Conservation (phyloP, 1,140 invertebrate genomes). For the Aphelenchoides fujianensis region DNA sequence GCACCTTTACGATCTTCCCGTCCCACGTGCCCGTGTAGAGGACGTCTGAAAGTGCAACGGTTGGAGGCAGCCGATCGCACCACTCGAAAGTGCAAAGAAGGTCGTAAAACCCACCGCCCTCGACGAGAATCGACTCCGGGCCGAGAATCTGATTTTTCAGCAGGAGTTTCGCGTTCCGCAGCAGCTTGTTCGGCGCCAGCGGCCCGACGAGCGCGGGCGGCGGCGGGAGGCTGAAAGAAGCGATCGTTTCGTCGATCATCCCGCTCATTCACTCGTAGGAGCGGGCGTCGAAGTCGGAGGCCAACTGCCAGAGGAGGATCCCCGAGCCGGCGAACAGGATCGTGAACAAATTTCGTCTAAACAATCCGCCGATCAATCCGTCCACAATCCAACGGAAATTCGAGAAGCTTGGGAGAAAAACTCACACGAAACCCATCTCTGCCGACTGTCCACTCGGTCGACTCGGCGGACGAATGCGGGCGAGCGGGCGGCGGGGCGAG, state of each 20-base stretch:
- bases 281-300: background rate
- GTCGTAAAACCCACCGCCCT: constrained; percentile 31
- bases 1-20: constrained; percentile 53
- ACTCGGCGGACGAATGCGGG: background rate
- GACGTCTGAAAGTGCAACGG: background rate
- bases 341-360: background rate
- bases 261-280: background rate
- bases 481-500: no score
- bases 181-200: constrained; percentile 33
- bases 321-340: background rate
- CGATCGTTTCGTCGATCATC: constrained; percentile 30
- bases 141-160: constrained; percentile 49
- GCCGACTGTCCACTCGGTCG: background rate
- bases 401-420: background rate
- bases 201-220: constrained; percentile 41
- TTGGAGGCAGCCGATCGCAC: no score
- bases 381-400: background rate
- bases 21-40: constrained; percentile 29
- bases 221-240: constrained; percentile 49
- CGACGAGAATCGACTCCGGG: constrained; percentile 56
- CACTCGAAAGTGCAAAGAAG: no score
- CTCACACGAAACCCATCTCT: background rate
- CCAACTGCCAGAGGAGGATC: background rate
- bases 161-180: constrained; percentile 35
- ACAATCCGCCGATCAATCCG: no score